Base-by-base conservation (phyloP, 2,888 invertebrate genomes). In the Stegophylla sp. region DNA sequence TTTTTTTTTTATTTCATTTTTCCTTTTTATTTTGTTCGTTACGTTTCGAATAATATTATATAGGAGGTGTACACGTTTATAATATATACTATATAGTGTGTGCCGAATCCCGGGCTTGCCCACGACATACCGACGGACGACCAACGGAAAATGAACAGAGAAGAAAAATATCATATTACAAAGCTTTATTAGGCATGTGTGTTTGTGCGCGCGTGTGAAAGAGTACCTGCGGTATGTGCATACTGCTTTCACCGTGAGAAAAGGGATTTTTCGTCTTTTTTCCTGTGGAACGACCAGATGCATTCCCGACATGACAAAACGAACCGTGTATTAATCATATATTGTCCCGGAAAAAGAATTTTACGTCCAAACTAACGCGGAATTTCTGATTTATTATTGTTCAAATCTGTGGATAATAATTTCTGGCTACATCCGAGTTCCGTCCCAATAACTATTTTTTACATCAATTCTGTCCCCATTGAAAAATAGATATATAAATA, bases 211-310 rank as follows among this genome's bases (percentile, higher is more conserved):
- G 63, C 12, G 3, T 34, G 5, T 20, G 23, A 28, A 2, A 12
- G 43, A 9, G 64, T 41, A 23, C 15, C 2, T 15, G 20, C 9
- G 15, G n/a, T 61, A 3, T 23, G 17, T 61, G 9, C 20, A 3
- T 9, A 12, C 10, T 51, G 48, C 74, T 75, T 64, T 75, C 64
- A 75, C 64, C 76, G 76, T 76, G 66, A 67, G 56, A 76, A 66
- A 76, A 43, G 41, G 17, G 66, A 53, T 76, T 76, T 56, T 56
- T 56, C 43, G 26, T 26, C 0, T 73, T n/a, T 73, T 12, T 20
- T 13, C 51, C 28, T 48, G 26, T 34, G 48, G 69, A 26, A 26
- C 23, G 20, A n/a, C n/a, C n/a, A n/a, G 43, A 66, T 34, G 7
- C 66, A 43, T 66, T 4, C 34, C 34, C 34, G 15, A 7, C 53